phyloP scores from a whole-genome alignment of 1,140 invertebrate species.

The Drosophila elegans region DNA sequence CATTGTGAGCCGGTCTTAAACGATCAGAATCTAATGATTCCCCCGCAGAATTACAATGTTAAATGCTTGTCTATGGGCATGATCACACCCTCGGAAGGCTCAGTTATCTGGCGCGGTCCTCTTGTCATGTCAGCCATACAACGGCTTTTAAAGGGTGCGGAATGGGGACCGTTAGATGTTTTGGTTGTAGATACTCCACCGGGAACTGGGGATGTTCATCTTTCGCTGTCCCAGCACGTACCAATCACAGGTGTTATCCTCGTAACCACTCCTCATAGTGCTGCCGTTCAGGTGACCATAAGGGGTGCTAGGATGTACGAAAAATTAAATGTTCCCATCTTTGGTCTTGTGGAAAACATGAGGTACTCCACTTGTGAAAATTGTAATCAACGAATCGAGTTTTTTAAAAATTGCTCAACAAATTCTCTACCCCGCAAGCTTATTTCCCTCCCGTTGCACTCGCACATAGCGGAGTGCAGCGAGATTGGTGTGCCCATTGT shows the following conservation, averaged over 20 bases:
- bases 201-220: constrained; percentile 95
- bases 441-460: constrained; percentile 91
- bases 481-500: constrained; percentile 93
- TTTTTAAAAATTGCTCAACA: constrained; percentile 86
- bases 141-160: constrained; percentile 92
- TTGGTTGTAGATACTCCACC: constrained; percentile 95
- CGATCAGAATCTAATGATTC: constrained; percentile 92
- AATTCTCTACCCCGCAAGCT: constrained; percentile 85
- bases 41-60: constrained; percentile 94
- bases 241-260: constrained; percentile 92
- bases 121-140: constrained; percentile 98
- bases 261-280: constrained; percentile 94
- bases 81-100: constrained; percentile 90
- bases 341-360: constrained; percentile 96
- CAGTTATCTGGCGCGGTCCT: constrained; percentile 95
- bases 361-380: constrained; percentile 89
- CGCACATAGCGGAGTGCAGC: constrained; percentile 89
- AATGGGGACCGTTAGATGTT: constrained; percentile 93
- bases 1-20: constrained; percentile 90
- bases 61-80: constrained; percentile 98
- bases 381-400: constrained; percentile 87
- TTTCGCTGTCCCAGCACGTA: constrained; percentile 94
- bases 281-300: constrained; percentile 92
- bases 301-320: constrained; percentile 93
- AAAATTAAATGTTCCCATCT: constrained; percentile 91